A percentile compares a stretch with the other conserved stretches of the same genome.
These are phyloP conservation scores for Callaeas wilsoni DNA, from an alignment of 2,113 vertebrate genomes.

Conservation along the genomic window DNA sequence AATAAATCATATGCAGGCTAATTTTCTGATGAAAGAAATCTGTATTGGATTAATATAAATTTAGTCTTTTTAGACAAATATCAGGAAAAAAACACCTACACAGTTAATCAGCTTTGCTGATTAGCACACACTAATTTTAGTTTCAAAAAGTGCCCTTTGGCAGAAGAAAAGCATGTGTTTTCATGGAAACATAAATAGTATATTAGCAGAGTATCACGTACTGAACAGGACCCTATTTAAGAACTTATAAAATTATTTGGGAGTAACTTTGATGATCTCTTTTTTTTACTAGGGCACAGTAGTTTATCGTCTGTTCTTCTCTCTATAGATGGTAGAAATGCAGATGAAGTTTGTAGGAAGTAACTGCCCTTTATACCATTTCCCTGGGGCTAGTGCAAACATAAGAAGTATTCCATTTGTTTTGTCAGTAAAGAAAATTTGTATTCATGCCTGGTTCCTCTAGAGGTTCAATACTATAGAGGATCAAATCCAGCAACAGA, in stretches of 20 bases:
- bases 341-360: not conserved
- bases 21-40: not conserved
- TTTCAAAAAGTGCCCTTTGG: not conserved
- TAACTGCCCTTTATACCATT: not conserved
- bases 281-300: not conserved
- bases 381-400: not conserved
- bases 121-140: not conserved
- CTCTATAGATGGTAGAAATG: not conserved
- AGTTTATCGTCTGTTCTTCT: not conserved
- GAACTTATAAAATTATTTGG: not conserved
- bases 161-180: not conserved
- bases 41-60: not conserved
- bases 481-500: not conserved
- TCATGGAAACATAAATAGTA: not conserved
- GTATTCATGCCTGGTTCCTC: not conserved
- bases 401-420: not conserved
- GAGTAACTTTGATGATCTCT: not conserved
- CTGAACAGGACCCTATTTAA: not conserved
- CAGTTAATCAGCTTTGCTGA: not conserved
- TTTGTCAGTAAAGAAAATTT: not conserved
- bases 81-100: not conserved
- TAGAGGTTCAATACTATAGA: not conserved
- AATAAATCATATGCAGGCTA: not conserved
- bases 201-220: not conserved
- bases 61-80: not conserved